Base-by-base conservation (phyloP, 2,888 invertebrate species). In the Hanleya hanleyi region DNA sequence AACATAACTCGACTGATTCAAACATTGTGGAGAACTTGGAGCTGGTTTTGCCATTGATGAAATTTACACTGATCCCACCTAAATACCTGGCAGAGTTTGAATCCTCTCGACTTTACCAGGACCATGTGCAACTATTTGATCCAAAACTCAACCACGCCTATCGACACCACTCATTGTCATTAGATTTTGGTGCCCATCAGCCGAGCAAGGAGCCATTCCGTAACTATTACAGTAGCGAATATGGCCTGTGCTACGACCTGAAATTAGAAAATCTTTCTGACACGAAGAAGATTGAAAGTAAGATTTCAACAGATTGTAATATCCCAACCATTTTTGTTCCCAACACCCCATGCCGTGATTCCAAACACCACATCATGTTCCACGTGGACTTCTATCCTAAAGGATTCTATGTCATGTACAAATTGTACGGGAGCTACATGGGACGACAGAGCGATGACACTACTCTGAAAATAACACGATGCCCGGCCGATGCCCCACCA, bases 61-160 rank as follows among this genome's bases (percentile, higher is more conserved):
- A 84, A 26, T 87, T 87, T 69, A 82, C 81, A 35, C 80, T 84
- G 80, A 85, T 87, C 71, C 77, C 83, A n/a, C 87, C 87, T 0
- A 81, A 82, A 37, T 71, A 83, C 22, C 77, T 87, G n/a, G 67
- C 83, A 33, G 70, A 76, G 38, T 79, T 87, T 33, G 87, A 87
- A 67, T 76, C 79, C 38, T 86, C 86, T 6, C 69, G 73, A 9
- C 51, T 87, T 35, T 83, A 69, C 69, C 33, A 67, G 5, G 74
- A 81, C 22, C 70, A 84, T 65, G 68, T 71, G 22, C 74, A 79
- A 0, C 38, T 79, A 12, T 86, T 86, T 71, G 67, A 79, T 3
- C 81, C 79, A 36, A 81, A 80, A 66, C 70, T 87, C 9, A 81
- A 82, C 73, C 69, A 71, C 18, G 86, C 85, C 2, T 86, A 86